These are phyloP conservation scores for Leptatherina wallacei DNA, from an alignment of 2,797 vertebrate genomes.

Conservation along the genomic window DNA sequence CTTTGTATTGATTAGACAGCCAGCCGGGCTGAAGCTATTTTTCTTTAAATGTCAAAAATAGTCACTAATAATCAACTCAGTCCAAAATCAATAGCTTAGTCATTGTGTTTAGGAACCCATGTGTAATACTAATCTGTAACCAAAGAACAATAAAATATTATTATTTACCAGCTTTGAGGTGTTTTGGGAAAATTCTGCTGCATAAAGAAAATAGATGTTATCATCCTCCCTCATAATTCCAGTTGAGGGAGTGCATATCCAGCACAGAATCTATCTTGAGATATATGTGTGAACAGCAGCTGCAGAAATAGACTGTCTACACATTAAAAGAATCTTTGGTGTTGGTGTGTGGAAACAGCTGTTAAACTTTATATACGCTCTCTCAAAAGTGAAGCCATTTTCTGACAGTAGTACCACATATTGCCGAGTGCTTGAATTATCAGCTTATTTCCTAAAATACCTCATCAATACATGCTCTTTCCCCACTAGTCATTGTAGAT, in stretches of 20 bases:
- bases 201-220: neutral
- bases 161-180: neutral
- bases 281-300: neutral
- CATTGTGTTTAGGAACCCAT: neutral
- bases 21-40: neutral
- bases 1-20: neutral
- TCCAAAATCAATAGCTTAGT: constrained; percentile 1
- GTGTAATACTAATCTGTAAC: neutral
- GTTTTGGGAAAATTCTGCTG: neutral
- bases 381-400: neutral
- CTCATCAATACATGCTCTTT: neutral
- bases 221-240: neutral
- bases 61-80: neutral
- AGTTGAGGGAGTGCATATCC: neutral
- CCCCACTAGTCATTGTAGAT: too few relatives aligned
- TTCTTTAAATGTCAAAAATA: neutral
- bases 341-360: neutral
- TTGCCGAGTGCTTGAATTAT: too few relatives aligned
- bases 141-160: neutral
- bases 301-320: neutral
- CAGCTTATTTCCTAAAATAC: neutral
- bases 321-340: neutral
- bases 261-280: neutral
- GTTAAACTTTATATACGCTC: too few relatives aligned
- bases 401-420: neutral